Evolutionary conservation across 2,113 vertebrate species (phyloP).

Genomic region (Laticauda laticaudata): DNA sequence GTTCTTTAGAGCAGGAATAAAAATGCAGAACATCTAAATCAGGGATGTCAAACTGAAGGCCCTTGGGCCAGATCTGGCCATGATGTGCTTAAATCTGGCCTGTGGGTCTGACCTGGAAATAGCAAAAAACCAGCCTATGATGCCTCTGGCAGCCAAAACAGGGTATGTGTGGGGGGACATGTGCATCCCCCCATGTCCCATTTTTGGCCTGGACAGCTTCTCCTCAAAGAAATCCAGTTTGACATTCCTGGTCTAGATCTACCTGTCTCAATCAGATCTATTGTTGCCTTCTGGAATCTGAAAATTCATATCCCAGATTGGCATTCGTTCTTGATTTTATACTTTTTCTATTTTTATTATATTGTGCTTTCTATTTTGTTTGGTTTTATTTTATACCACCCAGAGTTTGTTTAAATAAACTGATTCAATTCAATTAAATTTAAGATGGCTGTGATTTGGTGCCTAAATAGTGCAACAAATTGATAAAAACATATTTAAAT

Average conservation of each 20-base stretch:
- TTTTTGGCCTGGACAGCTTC: no score
- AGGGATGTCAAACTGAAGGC: no score
- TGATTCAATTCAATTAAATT: neutral
- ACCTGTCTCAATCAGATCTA: neutral
- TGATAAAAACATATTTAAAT: neutral
- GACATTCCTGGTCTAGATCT: neutral
- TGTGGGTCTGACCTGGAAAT: no score
- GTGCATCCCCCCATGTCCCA: no score
- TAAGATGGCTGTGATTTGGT: neutral
- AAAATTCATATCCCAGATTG: neutral
- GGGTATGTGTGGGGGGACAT: no score
- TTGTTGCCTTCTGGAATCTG: neutral
- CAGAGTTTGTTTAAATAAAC: neutral
- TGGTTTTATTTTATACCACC: neutral
- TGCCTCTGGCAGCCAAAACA: no score
- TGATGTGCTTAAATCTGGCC: no score
- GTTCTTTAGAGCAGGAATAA: neutral
- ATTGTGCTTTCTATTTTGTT: neutral
- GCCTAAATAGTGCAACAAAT: neutral
- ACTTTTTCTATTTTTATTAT: neutral
- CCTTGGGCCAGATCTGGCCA: no score
- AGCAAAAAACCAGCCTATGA: no score
- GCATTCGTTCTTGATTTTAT: neutral
- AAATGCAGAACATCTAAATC: neutral
- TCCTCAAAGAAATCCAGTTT: no score